These are phyloP conservation scores for Leptatherina wallacei DNA, from an alignment of 2,797 vertebrate genomes.

Conservation along the genomic window DNA sequence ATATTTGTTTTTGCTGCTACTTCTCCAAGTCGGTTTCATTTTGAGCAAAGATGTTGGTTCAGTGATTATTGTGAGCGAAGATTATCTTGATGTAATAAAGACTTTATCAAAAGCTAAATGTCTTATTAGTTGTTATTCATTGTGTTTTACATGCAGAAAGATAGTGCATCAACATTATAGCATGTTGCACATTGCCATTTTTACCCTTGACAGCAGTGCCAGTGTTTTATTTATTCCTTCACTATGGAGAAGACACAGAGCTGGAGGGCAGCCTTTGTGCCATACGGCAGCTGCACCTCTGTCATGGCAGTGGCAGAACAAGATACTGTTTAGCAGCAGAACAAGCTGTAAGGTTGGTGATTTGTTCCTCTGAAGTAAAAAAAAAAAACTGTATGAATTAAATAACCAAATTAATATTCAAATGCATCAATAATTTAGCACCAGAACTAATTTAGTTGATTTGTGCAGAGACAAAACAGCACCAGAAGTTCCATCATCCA, in stretches of 20 bases:
- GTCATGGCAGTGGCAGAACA: slow-evolving; percentile 10
- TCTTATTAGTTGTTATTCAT: not conserved
- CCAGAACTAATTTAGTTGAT: too few species aligned
- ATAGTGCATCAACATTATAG: not conserved
- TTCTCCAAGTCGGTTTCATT: not conserved
- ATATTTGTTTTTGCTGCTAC: not conserved
- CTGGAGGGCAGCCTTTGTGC: slow-evolving; percentile 12
- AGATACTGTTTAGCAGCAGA: slow-evolving; percentile 4
- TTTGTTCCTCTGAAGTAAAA: not conserved
- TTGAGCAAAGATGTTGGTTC: not conserved
- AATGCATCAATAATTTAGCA: too few species aligned
- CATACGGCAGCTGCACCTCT: slow-evolving; percentile 41
- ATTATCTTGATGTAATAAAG: not conserved
- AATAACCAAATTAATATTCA: too few species aligned
- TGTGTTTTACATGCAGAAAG: slow-evolving; percentile 13
- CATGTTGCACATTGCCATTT: slow-evolving; percentile 16
- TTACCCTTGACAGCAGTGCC: slow-evolving; percentile 48
- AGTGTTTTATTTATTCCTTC: slow-evolving; percentile 61
- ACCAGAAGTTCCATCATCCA: too few species aligned
- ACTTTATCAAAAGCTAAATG: not conserved
- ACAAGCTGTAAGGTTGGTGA: not conserved
- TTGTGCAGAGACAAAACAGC: too few species aligned
- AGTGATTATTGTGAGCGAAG: not conserved
- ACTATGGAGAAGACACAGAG: slow-evolving; percentile 51
- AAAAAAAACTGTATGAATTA: not conserved